These are phyloP conservation scores for Eugnorisma glareosa DNA, from an alignment of 2,888 invertebrate species.

Conservation along the genomic window DNA sequence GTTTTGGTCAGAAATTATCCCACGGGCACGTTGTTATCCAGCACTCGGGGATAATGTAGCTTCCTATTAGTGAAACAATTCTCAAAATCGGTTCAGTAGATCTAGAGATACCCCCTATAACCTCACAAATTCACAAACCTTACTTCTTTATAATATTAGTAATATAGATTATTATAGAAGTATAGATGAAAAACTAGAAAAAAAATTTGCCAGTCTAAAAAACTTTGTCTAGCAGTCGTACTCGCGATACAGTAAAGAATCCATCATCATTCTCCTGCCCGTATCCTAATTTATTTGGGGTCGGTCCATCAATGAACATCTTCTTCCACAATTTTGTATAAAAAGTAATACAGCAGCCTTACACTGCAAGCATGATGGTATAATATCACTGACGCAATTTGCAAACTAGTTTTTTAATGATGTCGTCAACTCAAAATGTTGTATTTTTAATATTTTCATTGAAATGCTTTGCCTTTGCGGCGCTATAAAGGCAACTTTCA, in stretches of 20 bases:
- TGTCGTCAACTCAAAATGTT: neutral
- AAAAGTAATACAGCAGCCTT: neutral
- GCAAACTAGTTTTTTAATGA: constrained; percentile 44
- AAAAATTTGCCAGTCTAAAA: neutral
- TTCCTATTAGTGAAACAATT: too few relatives aligned
- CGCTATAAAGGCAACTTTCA: constrained; percentile 9
- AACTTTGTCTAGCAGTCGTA: neutral
- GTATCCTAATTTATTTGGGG: neutral
- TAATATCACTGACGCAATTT: constrained; percentile 8
- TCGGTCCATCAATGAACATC: neutral
- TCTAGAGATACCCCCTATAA: too few relatives aligned
- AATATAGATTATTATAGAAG: too few relatives aligned
- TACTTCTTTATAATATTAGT: too few relatives aligned
- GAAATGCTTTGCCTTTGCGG: constrained; percentile 16
- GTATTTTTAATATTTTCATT: constrained; percentile 14
- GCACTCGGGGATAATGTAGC: too few relatives aligned
- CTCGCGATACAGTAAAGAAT: neutral
- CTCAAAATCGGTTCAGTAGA: too few relatives aligned
- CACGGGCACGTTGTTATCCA: too few relatives aligned
- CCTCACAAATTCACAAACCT: too few relatives aligned
- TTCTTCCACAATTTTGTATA: too few relatives aligned
- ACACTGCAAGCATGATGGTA: neutral
- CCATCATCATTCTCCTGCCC: too few relatives aligned
- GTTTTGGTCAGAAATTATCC: too few relatives aligned
- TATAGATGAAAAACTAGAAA: too few relatives aligned